Evolutionary conservation across 1,140 invertebrate genomes (phyloP), one percentile per base, ranked within the genome.

Genomic region (Calliphora vicina): DNA sequence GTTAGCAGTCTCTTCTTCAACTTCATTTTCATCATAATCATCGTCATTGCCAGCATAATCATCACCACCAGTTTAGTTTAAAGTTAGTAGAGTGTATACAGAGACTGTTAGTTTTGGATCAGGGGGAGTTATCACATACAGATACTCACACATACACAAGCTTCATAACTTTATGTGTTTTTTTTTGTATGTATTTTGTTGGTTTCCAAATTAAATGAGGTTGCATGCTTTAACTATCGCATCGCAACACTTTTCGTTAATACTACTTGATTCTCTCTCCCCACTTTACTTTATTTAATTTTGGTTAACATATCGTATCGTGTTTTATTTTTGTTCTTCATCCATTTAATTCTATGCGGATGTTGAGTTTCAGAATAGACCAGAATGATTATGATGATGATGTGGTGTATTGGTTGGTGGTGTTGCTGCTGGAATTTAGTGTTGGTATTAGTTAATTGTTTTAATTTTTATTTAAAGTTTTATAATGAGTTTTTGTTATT

Each of bases 11-110:
- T 35, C 35, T 2, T 35, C 35, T 35, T 35, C 35, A 35, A 8
- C 35, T 35, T 35, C 35, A 35, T 35, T 35, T 35, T 35, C 35
- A 35, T 2, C 35, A 50, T 50, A 17, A 50, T 50, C 45, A 50
- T 50, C 45, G 15, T 50, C 45, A 50, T 50, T 35, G 35, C 35
- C 5, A 35, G 6, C 12, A 50, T 50, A n/a, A 50, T 17, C 45
- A 50, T 50, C 13, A n/a, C 17, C 2, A 50, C 4, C 0, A 13
- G 3, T 1, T n/a, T 13, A 50, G 13, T 67, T 67, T 67, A 67
- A 67, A 67, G 61, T 67, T 67, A 67, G 61, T 67, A 67, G 61
- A 67, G 61, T 67, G 61, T 67, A 67, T 67, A 67, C 23, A 67
- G 61, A 67, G 61, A 67, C 61, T 25, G n/a, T 67, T 67, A 23